Evolutionary conservation across 2,888 invertebrate species (phyloP), one percentile per base, ranked within the genome.

Genomic region (Andrena hattorfiana): DNA sequence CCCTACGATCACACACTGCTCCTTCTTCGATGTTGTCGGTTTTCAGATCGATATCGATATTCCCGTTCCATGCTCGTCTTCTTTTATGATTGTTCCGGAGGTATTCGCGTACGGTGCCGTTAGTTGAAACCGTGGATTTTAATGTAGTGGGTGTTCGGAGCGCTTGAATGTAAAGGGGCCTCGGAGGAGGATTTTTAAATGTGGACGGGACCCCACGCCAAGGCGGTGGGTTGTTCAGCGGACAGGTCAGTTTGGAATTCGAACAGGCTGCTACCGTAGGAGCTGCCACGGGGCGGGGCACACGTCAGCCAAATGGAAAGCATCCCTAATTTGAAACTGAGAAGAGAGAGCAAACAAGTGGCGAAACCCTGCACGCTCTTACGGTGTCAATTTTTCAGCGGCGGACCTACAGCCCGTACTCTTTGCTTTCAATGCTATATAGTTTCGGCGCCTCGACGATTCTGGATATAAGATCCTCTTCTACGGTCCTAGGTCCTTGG

Each of bases 251-350:
- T 90, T 91, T 89, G 84, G 89, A 86, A 88, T 90, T 90, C 86
- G 86, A 90, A 91, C 88, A 85, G 84, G 85, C 88, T 81, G 90
- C 91, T 92, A 92, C 92, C 91, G 90, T 92, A 91, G 93, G 91
- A 94, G 94, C 93, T 86, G 85, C 82, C 83, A 85, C 88, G 90
- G 91, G 93, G 94, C 93, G 94, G 93, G 90, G 92, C 93, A 85
- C 89, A 90, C 91, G 94, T 93, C 94, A 92, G 91, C 85, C 91
- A 90, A 92, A 93, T 93, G 93, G 93, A 93, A 93, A 93, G 93
- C 93, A 93, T 93, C 92, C 91, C 93, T 93, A 93, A 93, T 93
- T 93, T 93, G 92, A 93, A 93, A 93, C 91, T 90, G 92, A 92
- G 92, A 92, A 88, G 91, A 89, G 92, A 91, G 91, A 91, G 91